A percentile compares a stretch with the other conserved stretches of the same genome.
phyloP scores from a whole-genome alignment of 2,113 vertebrate genomes.

The Rostratula benghalensis region DNA sequence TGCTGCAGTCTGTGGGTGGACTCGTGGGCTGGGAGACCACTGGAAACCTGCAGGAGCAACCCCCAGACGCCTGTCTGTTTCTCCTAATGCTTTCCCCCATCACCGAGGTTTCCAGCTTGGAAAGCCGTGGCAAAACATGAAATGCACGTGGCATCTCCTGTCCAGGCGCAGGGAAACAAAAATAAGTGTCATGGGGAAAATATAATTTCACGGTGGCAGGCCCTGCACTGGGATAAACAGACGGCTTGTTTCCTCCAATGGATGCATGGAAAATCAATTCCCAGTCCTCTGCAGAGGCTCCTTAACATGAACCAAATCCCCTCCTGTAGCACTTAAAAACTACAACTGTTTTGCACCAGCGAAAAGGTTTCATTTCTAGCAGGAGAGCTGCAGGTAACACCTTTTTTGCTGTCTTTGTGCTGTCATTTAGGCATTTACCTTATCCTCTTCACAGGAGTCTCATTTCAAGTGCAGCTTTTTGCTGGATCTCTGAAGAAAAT shows the following conservation, averaged over 20 bases:
- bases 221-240: slow-evolving; percentile 23
- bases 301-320: slow-evolving; percentile 11
- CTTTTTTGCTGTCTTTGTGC: background rate
- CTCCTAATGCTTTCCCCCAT: background rate
- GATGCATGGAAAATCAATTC: slow-evolving; percentile 63
- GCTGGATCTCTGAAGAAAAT: slow-evolving; percentile 3
- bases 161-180: background rate
- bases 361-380: background rate
- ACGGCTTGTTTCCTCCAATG: background rate
- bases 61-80: background rate
- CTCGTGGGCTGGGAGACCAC: background rate
- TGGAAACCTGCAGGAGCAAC: background rate
- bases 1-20: background rate
- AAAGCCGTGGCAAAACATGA: background rate
- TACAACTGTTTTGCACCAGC: background rate
- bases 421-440: background rate
- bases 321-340: background rate
- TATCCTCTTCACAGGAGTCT: background rate
- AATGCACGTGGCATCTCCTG: slow-evolving; percentile 13
- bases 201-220: slow-evolving; percentile 53
- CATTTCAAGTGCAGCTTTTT: background rate
- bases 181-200: slow-evolving; percentile 54
- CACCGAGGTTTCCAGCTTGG: background rate
- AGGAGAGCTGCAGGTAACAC: background rate
- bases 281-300: background rate